Base-by-base conservation (phyloP, 37 sponge, comb jelly and placozoan genomes). In the Aphrocallistes beatrix region DNA sequence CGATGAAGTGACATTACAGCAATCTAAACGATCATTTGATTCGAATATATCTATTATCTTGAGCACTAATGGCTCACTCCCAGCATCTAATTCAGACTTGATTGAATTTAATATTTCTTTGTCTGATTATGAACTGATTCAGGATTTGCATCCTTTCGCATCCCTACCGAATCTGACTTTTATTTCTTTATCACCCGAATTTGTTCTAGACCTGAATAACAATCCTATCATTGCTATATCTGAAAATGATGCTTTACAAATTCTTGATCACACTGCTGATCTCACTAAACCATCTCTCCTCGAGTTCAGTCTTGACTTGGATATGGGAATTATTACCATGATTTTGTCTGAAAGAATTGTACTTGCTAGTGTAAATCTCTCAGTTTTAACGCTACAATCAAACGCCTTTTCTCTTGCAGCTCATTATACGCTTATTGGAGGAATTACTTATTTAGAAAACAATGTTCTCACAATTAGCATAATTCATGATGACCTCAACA, bases 161-260 rank as follows among this genome's bases (percentile, higher is more conserved):
- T 60, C 75, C n/a, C 10, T 30, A 6, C 3, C 75, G 6, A 19
- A 19, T 19, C 75, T 60, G 82, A 95, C 93, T 0, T 93, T 82
- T 60, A 83, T 95, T 36, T 82, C 93, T 16, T 38, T 90, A 34
- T 91, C 91, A 13, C 6, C 90, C 28, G 84, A 81, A 9, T 81
- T 92, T 36, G 89, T 89, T n/a, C 39, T 51, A 25, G 96, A 95
- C 47, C 49, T 95, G 37, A 91, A 83, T 39, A 86, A 82, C 51
- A 90, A 90, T 39, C 87, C 87, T 37, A 89, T 91, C 16, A 48
- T 17, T n/a, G 82, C 91, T 1, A 91, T 91, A n/a, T 50, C 81
- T 25, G 82, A 51, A 32, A 91, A 85, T 6, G 49, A 38, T 85
- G 90, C 91, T 3, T 39, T 86, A 19, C 84, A 82, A 83, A 90